Conservation (phyloP, 2,888 invertebrate species). For the Fabriciana adippe region DNA sequence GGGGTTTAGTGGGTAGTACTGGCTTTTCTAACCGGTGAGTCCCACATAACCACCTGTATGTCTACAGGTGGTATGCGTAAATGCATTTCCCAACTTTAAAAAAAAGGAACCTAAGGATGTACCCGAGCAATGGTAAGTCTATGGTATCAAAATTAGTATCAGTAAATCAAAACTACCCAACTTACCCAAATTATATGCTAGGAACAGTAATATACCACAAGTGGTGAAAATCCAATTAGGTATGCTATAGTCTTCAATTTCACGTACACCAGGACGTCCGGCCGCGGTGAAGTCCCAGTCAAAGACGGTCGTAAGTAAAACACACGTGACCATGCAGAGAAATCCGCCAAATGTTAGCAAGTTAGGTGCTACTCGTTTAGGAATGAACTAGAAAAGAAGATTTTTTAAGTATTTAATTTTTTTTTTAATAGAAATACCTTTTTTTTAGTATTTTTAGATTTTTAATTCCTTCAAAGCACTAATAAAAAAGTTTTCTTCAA, state of each 20-base stretch:
- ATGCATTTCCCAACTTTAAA: no score
- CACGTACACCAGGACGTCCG: slow-evolving; percentile 49
- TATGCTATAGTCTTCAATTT: slow-evolving; percentile 69
- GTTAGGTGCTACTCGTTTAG: slow-evolving; percentile 97
- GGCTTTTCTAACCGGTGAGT: no score
- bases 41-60: no score
- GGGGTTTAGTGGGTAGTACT: no score
- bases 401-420: neutral
- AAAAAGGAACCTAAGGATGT: no score
- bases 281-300: slow-evolving; percentile 89
- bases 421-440: no score
- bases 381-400: slow-evolving; percentile 86
- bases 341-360: slow-evolving; percentile 97
- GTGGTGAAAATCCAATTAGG: slow-evolving; percentile 93
- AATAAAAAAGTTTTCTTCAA: no score
- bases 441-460: no score
- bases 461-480: no score
- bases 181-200: slow-evolving; percentile 97
- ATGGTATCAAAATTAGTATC: no score
- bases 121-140: no score
- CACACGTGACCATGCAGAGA: slow-evolving; percentile 91
- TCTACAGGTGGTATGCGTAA: no score
- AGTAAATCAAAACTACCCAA: slow-evolving; percentile 10
- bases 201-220: slow-evolving; percentile 92
- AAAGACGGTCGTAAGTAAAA: slow-evolving; percentile 88